Conservation (phyloP, 2,113 vertebrate species). For the Bettongia penicillata region DNA sequence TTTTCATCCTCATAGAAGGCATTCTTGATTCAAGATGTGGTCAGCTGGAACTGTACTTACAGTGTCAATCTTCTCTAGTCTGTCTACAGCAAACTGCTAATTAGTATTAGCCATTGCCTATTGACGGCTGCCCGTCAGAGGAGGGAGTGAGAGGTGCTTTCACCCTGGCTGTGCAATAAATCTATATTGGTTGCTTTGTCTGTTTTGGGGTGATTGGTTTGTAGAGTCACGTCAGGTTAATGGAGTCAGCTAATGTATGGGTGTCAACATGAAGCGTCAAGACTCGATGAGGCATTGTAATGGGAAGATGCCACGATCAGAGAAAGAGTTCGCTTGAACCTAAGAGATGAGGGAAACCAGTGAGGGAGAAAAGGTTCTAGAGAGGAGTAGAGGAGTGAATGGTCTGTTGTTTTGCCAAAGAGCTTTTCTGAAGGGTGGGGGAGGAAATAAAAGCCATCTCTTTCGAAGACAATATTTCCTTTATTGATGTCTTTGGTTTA, state of each 20-base stretch:
- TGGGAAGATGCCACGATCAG: neutral
- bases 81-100: constrained; percentile 72
- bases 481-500: neutral
- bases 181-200: constrained; percentile 73
- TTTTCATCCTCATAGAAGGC: neutral
- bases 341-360: neutral
- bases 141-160: neutral
- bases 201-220: constrained; percentile 44
- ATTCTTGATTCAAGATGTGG: neutral
- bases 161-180: constrained; percentile 70
- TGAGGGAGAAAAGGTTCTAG: neutral
- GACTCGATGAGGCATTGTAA: neutral
- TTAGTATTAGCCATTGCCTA: constrained; percentile 76
- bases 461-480: neutral
- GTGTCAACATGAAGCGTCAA: constrained; percentile 38
- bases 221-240: constrained; percentile 61
- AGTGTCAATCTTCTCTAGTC: constrained; percentile 43
- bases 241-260: constrained; percentile 52
- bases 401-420: neutral
- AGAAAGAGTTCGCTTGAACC: neutral
- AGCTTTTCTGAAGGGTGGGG: constrained; percentile 15
- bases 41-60: constrained; percentile 1
- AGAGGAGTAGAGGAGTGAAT: neutral
- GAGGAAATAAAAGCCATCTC: neutral
- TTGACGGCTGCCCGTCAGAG: constrained; percentile 56